A percentile compares a stretch with the other conserved stretches of the same genome.
Evolutionary conservation across 1,140 invertebrate genomes (phyloP).

Genomic region (Drosophila busckii): DNA sequence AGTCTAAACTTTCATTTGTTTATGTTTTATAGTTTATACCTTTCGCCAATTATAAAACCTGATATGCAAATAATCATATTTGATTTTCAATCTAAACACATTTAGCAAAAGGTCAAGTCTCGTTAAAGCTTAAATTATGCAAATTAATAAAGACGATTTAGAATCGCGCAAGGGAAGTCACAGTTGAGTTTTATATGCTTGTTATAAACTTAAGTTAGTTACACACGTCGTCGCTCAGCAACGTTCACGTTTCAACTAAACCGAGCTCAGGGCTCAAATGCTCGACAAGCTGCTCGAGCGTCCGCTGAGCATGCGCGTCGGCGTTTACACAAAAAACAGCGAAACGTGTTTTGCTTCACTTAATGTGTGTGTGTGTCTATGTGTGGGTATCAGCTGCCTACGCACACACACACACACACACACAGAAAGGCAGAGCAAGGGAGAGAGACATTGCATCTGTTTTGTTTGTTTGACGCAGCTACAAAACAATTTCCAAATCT

Average conservation of each 20-base stretch:
- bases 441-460: slow-evolving; percentile 6
- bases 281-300: slow-evolving; percentile 21
- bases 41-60: slow-evolving; percentile 83
- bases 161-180: too few relatives aligned
- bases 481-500: slow-evolving; percentile 42
- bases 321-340: slow-evolving; percentile 13
- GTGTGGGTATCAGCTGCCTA: slow-evolving; percentile 33
- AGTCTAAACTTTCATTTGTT: slow-evolving; percentile 46
- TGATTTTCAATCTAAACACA: slow-evolving; percentile 9
- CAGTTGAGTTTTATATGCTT: too few relatives aligned
- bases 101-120: slow-evolving; percentile 22
- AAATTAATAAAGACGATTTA: slow-evolving; percentile 38
- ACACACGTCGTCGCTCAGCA: slow-evolving; percentile 51
- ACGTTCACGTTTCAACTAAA: slow-evolving; percentile 70
- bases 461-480: too few relatives aligned
- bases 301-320: slow-evolving; percentile 27
- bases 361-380: slow-evolving; percentile 17
- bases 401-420: slow-evolving; percentile 17
- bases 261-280: slow-evolving; percentile 39
- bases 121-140: slow-evolving; percentile 42
- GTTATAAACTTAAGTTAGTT: slow-evolving; percentile 20
- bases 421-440: too few relatives aligned
- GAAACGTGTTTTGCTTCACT: slow-evolving; percentile 63
- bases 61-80: slow-evolving; percentile 84
- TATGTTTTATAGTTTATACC: slow-evolving; percentile 72